These are phyloP conservation scores for Chloroclysta siterata DNA, from an alignment of 2,888 invertebrate species.

Conservation along the genomic window DNA sequence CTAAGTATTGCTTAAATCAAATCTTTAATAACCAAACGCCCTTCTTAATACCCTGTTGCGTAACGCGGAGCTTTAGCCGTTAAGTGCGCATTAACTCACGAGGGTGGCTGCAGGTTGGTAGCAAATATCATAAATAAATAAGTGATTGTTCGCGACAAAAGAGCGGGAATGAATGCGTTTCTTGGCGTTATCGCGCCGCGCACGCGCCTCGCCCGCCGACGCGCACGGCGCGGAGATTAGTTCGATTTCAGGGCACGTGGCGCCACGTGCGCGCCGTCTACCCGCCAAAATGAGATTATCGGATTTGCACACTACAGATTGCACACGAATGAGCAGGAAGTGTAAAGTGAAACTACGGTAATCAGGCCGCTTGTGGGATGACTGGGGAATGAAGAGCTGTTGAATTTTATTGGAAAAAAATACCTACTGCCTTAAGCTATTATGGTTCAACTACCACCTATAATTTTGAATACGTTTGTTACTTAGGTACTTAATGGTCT, in stretches of 20 bases:
- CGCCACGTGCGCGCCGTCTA: constrained; percentile 77
- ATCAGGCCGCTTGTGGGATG: constrained; percentile 78
- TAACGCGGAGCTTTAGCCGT: constrained; percentile 53
- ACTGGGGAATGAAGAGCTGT: constrained; percentile 47
- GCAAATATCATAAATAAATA: constrained; percentile 85
- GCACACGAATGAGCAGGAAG: constrained; percentile 84
- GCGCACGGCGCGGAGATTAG: constrained; percentile 81
- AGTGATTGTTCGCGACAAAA: constrained; percentile 82
- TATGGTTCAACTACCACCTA: too few relatives aligned
- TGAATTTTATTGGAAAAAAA: neutral
- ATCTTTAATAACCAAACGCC: constrained; percentile 40
- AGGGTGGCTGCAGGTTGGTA: constrained; percentile 78
- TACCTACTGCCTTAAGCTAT: too few relatives aligned
- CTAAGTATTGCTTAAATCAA: constrained; percentile 30
- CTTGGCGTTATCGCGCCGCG: constrained; percentile 81
- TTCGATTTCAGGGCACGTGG: constrained; percentile 81
- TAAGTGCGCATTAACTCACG: constrained; percentile 66
- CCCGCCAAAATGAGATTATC: constrained; percentile 83
- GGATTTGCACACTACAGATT: constrained; percentile 85
- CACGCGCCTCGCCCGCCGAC: constrained; percentile 75
- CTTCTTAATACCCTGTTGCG: constrained; percentile 43
- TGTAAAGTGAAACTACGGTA: constrained; percentile 84
- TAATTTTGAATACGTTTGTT: too few relatives aligned
- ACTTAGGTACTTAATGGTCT: too few relatives aligned
- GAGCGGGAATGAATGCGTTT: constrained; percentile 81